Evolutionary conservation across 1,140 invertebrate species (phyloP), one percentile per base, ranked within the genome.

Genomic region (Diachasmimorpha longicaudata): DNA sequence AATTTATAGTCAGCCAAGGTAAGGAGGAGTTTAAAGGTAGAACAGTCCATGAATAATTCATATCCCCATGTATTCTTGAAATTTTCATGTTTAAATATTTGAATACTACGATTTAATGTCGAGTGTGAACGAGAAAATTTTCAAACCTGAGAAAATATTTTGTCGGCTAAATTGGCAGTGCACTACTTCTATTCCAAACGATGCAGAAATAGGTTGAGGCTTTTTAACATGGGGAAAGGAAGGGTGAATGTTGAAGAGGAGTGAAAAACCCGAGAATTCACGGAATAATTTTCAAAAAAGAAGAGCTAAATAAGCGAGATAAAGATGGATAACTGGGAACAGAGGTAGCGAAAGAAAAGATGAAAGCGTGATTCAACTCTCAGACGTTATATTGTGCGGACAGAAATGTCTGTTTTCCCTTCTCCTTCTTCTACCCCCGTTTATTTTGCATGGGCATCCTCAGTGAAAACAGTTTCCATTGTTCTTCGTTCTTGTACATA

Each of bases 21-120:
- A 19, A 23, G 58, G 8, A 14, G 23, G 1, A 19, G 14, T 63
- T 63, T 63, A 5, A 63, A 63, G 19, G 58, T 74, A 70, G 71
- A 78, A 79, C 78, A 80, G 81, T 83, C 86, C 83, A 86, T 87
- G 86, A 82, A 88, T 88, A 82, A 87, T 87, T 86, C 84, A 87
- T 87, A 72, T 73, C 31, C 39, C 77, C 72, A 81, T 82, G 81
- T 80, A 83, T 84, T 87, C 85, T 76, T 76, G 82, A 81, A 84
- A 86, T 87, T 88, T 88, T 86, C 83, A 81, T 85, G 81, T 86
- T 87, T 87, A 87, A 87, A 87, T 87, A 87, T 88, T 88, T 87
- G 85, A 87, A 87, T 87, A 87, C 82, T 77, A 81, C 79, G 31
- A 83, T 83, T 85, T 83, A 79, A 78, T 82, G 82, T 37, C 70